These are phyloP conservation scores for Belgica antarctica DNA, from an alignment of 2,888 invertebrate species.

Conservation along the genomic window DNA sequence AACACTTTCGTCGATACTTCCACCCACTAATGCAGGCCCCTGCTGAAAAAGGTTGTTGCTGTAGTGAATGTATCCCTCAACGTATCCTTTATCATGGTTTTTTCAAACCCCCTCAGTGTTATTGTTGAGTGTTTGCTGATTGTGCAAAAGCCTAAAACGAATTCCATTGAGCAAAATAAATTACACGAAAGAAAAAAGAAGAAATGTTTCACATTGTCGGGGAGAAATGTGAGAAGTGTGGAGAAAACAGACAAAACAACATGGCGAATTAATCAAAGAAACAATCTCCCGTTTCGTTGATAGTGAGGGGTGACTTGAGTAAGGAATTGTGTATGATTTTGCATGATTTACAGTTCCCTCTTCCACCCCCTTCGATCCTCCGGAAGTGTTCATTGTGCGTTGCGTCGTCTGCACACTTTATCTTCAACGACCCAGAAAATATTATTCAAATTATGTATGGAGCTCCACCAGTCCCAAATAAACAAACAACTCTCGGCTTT, in stretches of 20 bases:
- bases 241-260: not conserved
- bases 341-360: conserved; percentile 22
- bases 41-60: not conserved
- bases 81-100: not conserved
- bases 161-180: conserved; percentile 22
- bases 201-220: not conserved
- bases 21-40: no score
- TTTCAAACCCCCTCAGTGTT: not conserved
- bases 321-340: conserved; percentile 10
- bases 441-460: conserved; percentile 14
- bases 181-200: not conserved
- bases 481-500: not conserved
- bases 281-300: not conserved
- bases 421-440: conserved; percentile 22
- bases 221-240: not conserved
- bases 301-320: not conserved
- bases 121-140: conserved; percentile 23
- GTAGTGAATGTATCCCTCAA: not conserved
- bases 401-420: not conserved
- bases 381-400: not conserved
- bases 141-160: not conserved
- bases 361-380: not conserved
- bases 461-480: not conserved
- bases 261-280: conserved; percentile 19
- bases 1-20: no score